phyloP scores from a whole-genome alignment of 2,797 vertebrate species.

The Linurgus olivaceus region DNA sequence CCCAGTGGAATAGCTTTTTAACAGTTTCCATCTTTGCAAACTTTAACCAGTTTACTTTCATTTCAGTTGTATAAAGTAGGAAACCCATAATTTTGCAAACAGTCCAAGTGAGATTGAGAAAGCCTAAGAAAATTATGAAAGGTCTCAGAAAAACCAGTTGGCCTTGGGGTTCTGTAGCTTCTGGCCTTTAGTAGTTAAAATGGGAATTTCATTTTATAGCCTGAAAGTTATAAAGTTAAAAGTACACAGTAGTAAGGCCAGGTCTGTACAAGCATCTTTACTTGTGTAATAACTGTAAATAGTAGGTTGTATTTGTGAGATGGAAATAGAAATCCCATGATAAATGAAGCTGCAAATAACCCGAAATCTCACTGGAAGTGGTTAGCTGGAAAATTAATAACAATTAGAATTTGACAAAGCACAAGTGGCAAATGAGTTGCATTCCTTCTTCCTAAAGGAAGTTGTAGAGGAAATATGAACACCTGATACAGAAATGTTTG shows the following conservation, averaged over 20 bases:
- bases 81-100: not conserved
- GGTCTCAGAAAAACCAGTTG: not conserved
- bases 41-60: not conserved
- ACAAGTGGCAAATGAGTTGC: constrained; percentile 40
- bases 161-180: not conserved
- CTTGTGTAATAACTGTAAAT: constrained; percentile 6
- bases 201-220: not conserved
- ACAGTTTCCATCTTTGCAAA: constrained; percentile 8
- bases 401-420: constrained; percentile 54
- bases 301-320: not conserved
- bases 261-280: not conserved
- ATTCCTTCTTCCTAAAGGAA: constrained; percentile 49
- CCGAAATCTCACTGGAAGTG: constrained; percentile 41
- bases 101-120: not conserved
- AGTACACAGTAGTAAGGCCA: not conserved
- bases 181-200: not conserved
- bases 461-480: constrained; percentile 21
- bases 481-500: not conserved
- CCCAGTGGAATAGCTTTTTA: not conserved
- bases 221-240: not conserved
- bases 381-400: constrained; percentile 55
- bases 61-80: not conserved
- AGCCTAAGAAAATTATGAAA: not conserved
- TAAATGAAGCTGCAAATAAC: constrained; percentile 50
- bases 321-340: constrained; percentile 41